These are phyloP conservation scores for Emydoidea blandingii DNA, from an alignment of 2,797 vertebrate species.

Conservation along the genomic window DNA sequence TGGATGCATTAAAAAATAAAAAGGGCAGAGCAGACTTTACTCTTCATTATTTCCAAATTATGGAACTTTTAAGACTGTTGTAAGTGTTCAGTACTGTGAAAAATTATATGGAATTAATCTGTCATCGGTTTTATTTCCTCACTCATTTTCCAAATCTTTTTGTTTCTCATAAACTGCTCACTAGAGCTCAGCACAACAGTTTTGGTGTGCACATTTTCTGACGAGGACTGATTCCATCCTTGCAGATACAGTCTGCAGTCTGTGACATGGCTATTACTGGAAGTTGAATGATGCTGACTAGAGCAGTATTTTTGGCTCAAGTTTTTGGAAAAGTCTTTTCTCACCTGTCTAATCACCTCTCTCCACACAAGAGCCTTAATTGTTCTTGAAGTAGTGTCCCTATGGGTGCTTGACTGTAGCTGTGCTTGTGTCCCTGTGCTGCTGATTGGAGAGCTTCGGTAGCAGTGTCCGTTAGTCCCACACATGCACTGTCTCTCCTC, in stretches of 20 bases:
- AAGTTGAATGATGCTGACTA: not conserved
- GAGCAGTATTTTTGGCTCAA: not conserved
- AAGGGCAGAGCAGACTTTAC: slow-evolving; percentile 19
- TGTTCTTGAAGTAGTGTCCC: not conserved
- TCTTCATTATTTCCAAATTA: slow-evolving; percentile 11
- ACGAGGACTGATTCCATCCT: accelerated
- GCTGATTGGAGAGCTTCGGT: too few relatives aligned
- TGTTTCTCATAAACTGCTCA: not conserved
- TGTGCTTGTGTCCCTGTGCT: too few relatives aligned
- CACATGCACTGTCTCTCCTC: too few relatives aligned
- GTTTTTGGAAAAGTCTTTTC: not conserved
- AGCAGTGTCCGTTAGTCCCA: too few relatives aligned
- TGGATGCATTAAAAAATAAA: slow-evolving; percentile 1
- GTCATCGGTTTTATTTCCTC: not conserved
- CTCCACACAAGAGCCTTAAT: not conserved
- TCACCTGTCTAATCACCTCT: not conserved
- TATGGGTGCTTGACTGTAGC: too few relatives aligned
- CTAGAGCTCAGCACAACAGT: not conserved
- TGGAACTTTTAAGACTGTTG: not conserved
- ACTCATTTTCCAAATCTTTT: not conserved
- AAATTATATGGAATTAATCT: slow-evolving; percentile 28
- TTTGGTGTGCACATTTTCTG: not conserved
- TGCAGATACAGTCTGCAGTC: not conserved
- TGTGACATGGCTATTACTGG: not conserved
- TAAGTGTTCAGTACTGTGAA: not conserved